Evolutionary conservation across 2,113 vertebrate genomes (phyloP).

Genomic region (Sialia sialis): DNA sequence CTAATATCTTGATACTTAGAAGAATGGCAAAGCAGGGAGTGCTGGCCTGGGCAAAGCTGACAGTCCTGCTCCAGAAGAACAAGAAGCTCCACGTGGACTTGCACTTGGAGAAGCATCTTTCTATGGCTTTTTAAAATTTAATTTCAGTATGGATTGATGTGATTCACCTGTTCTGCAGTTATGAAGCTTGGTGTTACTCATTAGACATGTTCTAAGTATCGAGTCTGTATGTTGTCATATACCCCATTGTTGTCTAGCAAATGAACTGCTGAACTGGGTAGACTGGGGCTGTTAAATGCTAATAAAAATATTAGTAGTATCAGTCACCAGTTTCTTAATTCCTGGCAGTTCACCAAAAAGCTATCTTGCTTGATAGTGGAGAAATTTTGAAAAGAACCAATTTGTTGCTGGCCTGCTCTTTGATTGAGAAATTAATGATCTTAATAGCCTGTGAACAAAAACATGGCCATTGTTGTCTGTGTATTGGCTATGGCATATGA

Average conservation of each 20-base stretch:
- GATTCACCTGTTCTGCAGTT: background rate
- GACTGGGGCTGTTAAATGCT: background rate
- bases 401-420: background rate
- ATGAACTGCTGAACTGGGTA: background rate
- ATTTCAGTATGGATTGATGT: background rate
- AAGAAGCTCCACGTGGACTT: background rate
- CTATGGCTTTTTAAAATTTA: background rate
- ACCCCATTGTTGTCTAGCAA: background rate
- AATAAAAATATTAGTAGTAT: background rate
- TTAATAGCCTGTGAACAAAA: background rate
- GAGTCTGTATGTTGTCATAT: background rate
- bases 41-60: background rate
- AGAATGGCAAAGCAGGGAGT: background rate
- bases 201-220: background rate
- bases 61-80: background rate
- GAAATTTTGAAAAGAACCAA: background rate
- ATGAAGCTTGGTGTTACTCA: background rate
- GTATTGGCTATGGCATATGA: background rate
- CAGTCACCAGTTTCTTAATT: background rate
- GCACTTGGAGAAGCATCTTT: background rate
- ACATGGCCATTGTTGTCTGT: background rate
- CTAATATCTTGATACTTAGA: background rate
- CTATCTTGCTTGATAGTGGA: background rate
- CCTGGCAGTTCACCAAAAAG: background rate
- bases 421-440: background rate